These are phyloP conservation scores for Phasianus colchicus DNA, from an alignment of 2,113 vertebrate genomes.

Conservation along the genomic window DNA sequence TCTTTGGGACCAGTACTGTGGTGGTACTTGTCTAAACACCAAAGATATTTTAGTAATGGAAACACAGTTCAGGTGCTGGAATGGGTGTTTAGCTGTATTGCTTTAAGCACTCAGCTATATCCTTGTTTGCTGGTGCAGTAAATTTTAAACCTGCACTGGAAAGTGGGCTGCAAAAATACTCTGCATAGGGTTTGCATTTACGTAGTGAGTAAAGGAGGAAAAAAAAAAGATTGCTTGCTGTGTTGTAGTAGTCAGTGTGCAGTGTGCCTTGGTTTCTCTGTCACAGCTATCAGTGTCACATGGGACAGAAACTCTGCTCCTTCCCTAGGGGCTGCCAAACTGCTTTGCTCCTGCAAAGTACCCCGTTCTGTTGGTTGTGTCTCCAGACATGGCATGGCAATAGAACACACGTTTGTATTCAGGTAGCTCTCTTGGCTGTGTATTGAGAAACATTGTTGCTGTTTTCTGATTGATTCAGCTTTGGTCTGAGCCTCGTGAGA, in stretches of 20 bases:
- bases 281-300: accelerated
- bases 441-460: not conserved
- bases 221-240: not conserved
- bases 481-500: not conserved
- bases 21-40: not conserved
- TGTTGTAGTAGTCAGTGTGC: not conserved
- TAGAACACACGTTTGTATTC: not conserved
- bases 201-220: not conserved
- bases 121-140: not conserved
- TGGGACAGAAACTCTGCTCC: not conserved
- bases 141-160: not conserved
- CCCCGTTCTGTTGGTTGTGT: not conserved
- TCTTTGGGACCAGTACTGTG: not conserved
- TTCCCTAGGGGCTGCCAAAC: not conserved
- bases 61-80: not conserved
- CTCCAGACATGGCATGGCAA: not conserved
- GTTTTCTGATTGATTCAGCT: not conserved
- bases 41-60: not conserved
- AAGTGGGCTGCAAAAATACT: not conserved
- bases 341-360: not conserved
- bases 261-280: not conserved
- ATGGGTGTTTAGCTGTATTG: not conserved
- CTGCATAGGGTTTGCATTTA: not conserved
- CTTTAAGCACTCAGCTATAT: not conserved
- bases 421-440: not conserved